Evolutionary conservation across 2,888 invertebrate species (phyloP).

Genomic region (Himalopsyche tibetana): DNA sequence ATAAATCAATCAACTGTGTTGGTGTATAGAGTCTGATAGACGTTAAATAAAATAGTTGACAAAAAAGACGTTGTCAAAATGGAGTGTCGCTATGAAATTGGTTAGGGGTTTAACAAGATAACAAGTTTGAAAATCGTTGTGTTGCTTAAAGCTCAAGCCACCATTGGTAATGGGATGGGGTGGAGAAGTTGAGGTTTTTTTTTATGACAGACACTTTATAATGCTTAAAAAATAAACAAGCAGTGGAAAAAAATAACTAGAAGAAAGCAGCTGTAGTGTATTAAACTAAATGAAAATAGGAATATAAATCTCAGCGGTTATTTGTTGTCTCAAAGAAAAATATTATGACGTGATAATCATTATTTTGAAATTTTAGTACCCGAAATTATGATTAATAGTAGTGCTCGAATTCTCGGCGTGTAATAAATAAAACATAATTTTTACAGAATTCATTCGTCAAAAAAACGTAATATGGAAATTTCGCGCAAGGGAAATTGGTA

Average conservation of each 20-base stretch:
- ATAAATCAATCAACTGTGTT: too few relatives aligned
- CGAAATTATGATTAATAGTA: neutral
- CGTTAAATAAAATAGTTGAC: too few relatives aligned
- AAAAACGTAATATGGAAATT: too few relatives aligned
- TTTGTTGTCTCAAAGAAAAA: constrained; percentile 8
- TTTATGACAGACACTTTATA: constrained; percentile 43
- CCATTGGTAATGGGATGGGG: neutral
- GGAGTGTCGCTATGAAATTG: neutral
- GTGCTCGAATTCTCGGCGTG: neutral
- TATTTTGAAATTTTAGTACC: neutral
- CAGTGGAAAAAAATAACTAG: constrained; percentile 28
- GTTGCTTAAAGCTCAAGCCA: constrained; percentile 4
- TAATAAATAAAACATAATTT: too few relatives aligned
- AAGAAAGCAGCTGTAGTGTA: constrained; percentile 17
- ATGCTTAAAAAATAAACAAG: constrained; percentile 38
- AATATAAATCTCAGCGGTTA: neutral
- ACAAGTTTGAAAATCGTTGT: neutral
- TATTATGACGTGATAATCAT: neutral
- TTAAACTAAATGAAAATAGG: constrained; percentile 43
- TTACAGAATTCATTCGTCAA: too few relatives aligned
- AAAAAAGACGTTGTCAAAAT: neutral
- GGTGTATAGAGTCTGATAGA: too few relatives aligned
- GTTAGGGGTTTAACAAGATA: neutral
- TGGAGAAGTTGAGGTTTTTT: constrained; percentile 8
- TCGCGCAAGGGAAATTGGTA: too few relatives aligned